Percentiles rank a stretch among this genome's conserved stretches.
Conservation (phyloP, 2,888 invertebrate genomes). For the Drosophila macrospina region DNA sequence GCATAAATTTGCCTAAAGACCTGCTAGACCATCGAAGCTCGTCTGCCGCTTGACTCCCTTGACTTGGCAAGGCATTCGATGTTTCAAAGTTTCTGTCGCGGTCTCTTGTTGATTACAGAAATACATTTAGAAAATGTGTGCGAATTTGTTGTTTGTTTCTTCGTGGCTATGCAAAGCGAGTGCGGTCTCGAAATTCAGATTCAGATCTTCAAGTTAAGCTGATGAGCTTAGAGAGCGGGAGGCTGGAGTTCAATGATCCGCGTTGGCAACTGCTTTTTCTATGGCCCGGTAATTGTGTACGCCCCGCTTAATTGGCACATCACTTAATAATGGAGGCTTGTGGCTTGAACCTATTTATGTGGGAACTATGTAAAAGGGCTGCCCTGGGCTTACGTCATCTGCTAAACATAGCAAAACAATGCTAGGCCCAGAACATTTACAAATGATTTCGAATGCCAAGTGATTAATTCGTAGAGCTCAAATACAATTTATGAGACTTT, state of each 20-base stretch:
- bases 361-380: conserved; percentile 53
- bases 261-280: conserved; percentile 47
- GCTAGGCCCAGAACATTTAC: conserved; percentile 13
- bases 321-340: conserved; percentile 17
- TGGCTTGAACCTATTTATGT: conserved; percentile 27
- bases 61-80: conserved; percentile 4
- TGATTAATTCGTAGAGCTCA: conserved; percentile 55
- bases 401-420: conserved; percentile 39
- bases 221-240: conserved; percentile 21
- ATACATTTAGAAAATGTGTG: conserved; percentile 60
- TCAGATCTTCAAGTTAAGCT: conserved; percentile 13
- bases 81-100: neutral
- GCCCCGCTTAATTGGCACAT: conserved; percentile 57
- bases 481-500: conserved; percentile 49
- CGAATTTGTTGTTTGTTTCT: conserved; percentile 51
- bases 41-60: conserved; percentile 10
- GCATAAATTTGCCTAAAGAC: conserved; percentile 56
- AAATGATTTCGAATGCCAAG: conserved; percentile 9
- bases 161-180: conserved; percentile 65
- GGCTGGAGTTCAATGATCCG: conserved; percentile 71
- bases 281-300: conserved; percentile 47
- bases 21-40: conserved; percentile 4
- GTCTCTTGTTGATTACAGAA: conserved; percentile 59
- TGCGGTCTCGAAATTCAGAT: conserved; percentile 32
- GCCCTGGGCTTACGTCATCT: conserved; percentile 67